Conservation (phyloP, 2,888 invertebrate genomes). For the Neuroscelio doddi region DNA sequence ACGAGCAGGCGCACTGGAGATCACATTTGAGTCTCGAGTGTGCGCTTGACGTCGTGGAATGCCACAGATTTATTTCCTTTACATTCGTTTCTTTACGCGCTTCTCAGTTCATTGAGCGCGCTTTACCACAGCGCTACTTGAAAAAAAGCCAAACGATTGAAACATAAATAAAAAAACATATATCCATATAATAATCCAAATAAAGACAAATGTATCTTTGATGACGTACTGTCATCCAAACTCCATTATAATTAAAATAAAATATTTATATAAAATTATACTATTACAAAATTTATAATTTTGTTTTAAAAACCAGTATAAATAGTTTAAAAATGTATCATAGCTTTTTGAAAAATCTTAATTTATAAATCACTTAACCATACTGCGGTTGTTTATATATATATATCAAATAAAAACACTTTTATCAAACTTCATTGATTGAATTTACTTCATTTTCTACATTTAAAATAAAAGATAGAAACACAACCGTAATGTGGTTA, state of each 20-base stretch:
- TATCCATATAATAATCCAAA: too few relatives aligned
- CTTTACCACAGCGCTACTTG: slow-evolving; percentile 11
- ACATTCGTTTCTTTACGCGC: slow-evolving; percentile 6
- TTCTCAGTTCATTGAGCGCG: slow-evolving; percentile 15
- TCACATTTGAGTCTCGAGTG: slow-evolving; percentile 25
- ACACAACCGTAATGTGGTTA: background rate
- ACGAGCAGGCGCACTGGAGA: slow-evolving; percentile 34
- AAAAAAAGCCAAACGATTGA: background rate
- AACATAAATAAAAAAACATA: background rate
- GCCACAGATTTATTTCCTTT: slow-evolving; percentile 29
- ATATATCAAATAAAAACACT: background rate
- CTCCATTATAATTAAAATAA: too few relatives aligned
- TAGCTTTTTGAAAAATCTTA: too few relatives aligned
- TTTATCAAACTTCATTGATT: background rate
- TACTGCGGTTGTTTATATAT: too few relatives aligned
- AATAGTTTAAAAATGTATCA: too few relatives aligned
- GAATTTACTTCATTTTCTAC: background rate
- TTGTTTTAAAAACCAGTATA: too few relatives aligned
- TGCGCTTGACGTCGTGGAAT: slow-evolving; percentile 21
- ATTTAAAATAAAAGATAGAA: background rate
- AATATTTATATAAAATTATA: too few relatives aligned
- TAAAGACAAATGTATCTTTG: too few relatives aligned
- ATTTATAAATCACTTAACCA: too few relatives aligned
- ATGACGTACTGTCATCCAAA: too few relatives aligned
- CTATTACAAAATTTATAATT: too few relatives aligned